Base-by-base conservation (phyloP, 2,888 invertebrate genomes). In the Acanthococcus lagerstroemiae region DNA sequence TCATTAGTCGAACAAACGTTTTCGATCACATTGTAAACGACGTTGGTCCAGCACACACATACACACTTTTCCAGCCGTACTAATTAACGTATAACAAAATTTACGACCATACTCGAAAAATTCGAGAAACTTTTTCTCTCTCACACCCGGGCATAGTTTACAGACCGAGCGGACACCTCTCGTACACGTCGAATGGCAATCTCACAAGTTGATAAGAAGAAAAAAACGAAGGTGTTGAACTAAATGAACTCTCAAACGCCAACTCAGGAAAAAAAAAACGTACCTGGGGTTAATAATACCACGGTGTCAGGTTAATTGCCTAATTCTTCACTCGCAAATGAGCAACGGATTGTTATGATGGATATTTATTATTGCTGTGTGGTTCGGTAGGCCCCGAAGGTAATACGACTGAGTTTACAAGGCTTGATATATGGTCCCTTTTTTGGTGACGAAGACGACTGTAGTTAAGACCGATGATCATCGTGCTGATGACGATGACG, bases 161-260 rank as follows among this genome's bases (percentile, higher is more conserved):
- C n/a, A n/a, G n/a, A n/a, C n/a, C n/a, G n/a, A n/a, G n/a, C n/a
- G n/a, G n/a, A n/a, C n/a, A n/a, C n/a, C n/a, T n/a, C n/a, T n/a
- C n/a, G n/a, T n/a, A n/a, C n/a, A n/a, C n/a, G n/a, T n/a, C n/a
- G n/a, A n/a, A n/a, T n/a, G n/a, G n/a, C n/a, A n/a, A n/a, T n/a
- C n/a, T n/a, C n/a, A n/a, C n/a, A n/a, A n/a, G n/a, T n/a, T n/a
- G n/a, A n/a, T n/a, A n/a, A n/a, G n/a, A n/a, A n/a, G n/a, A n/a
- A n/a, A n/a, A n/a, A n/a, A n/a, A n/a, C n/a, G 46, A 46, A 61
- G 50, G 61, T 61, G 61, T 61, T 61, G 27, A 50, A 52, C 30
- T 61, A 61, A 61, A 61, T 37, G 61, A 61, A 61, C 61, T 52
- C 22, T 61, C 37, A 61, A 61, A 61, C 22, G 52, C 52, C 60